Evolutionary conservation across 2,113 vertebrate genomes (phyloP), one percentile per base, ranked within the genome.

Genomic region (Elgaria multicarinata): DNA sequence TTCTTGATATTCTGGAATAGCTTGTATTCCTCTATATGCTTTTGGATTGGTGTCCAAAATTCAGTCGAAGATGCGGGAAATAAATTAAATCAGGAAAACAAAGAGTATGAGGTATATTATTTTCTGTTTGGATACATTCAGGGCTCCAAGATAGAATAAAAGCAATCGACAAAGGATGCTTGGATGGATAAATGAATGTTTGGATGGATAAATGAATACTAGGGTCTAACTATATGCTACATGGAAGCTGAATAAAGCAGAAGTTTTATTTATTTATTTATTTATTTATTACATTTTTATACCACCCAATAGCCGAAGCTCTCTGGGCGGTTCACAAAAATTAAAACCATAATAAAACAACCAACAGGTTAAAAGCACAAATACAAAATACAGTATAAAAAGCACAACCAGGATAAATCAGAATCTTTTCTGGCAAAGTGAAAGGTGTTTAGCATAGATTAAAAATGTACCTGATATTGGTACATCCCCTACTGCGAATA

Each of bases 31-130:
- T 92, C 74, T 58, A 66, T 92, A 87, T 80, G 66, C 36, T 91
- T 95, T 46, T 39, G 62, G 77, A 44, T 36, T 62, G 67, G 42
- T 46, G 72, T 80, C 92, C 83, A 93, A 81, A 83, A 89, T 88
- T 71, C 92, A 91, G 76, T 90, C 66, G 58, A 83, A 88, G 83
- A 62, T 16, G 42, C 2, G 69, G 58, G 33, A 58, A 39, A 18
- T 46, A 42, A 4, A 0, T 69, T 0, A 0, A 62, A 50, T 92
- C 62, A 87, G n/a, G 78, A 77, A 36, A 91, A 62, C 81, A 62
- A 80, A 0, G 8, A 83, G 9, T 44, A 42, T 85, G 81, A 93
- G 79, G 62, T 91, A 81, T 83, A 50, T 90, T 20, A 22, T 77
- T 75, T 78, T 55, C 18, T 22, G 3, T 31, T 55, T 39, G 14